These are phyloP conservation scores for Ridgeia piscesae DNA, from an alignment of 1,140 invertebrate genomes.

Conservation along the genomic window DNA sequence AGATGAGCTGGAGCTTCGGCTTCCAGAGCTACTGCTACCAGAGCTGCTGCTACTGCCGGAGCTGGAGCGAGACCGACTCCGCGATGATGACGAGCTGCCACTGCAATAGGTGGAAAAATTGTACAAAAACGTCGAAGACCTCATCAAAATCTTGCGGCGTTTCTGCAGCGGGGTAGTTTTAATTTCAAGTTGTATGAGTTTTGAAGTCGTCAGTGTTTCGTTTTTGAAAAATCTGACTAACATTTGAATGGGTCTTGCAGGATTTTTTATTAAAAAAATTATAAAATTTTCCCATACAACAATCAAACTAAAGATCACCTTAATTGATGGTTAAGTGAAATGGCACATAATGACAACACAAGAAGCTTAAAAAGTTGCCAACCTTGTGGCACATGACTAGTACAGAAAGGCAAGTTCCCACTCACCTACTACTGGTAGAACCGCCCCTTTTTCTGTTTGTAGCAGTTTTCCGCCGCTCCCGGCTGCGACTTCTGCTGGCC, in stretches of 20 bases:
- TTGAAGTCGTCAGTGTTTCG: not conserved
- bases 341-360: no score
- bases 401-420: not conserved
- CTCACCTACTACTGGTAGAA: not conserved
- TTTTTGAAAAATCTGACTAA: no score
- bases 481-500: not conserved
- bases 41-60: conserved; percentile 17
- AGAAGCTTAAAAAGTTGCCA: no score
- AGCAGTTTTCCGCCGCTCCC: not conserved
- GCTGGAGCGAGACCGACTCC: not conserved
- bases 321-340: no score
- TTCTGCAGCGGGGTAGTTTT: not conserved
- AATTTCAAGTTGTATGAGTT: not conserved
- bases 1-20: not conserved
- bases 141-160: not conserved
- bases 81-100: not conserved
- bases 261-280: no score
- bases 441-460: conserved; percentile 7
- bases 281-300: no score
- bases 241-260: no score
- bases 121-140: not conserved
- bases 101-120: not conserved
- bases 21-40: conserved; percentile 13
- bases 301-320: no score
- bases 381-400: no score